A percentile compares a stretch with the other conserved stretches of the same genome.
Evolutionary conservation across 2,888 invertebrate genomes (phyloP).

Genomic region (Orthosia gothica): DNA sequence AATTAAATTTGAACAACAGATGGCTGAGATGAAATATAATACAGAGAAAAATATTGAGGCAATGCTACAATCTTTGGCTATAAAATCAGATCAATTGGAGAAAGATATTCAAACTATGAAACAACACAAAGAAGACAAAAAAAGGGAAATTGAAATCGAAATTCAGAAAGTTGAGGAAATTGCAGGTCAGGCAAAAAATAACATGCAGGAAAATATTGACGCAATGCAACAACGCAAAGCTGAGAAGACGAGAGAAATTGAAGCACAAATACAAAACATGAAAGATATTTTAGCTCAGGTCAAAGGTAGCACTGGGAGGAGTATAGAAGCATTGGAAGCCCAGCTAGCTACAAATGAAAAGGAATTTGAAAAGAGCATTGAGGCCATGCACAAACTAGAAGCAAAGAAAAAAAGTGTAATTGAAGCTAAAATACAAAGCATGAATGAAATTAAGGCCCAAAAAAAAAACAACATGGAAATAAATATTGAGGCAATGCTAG

Average conservation of each 20-base stretch:
- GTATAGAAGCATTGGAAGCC: constrained; percentile 2
- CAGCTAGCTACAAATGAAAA: neutral
- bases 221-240: constrained; percentile 2
- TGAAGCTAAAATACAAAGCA: constrained; percentile 21
- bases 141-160: neutral
- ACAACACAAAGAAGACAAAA: constrained; percentile 4
- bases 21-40: constrained; percentile 2
- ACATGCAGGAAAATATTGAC: constrained; percentile 6
- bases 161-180: constrained; percentile 15
- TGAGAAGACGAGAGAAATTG: neutral
- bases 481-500: constrained; percentile 22
- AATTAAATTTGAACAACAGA: neutral
- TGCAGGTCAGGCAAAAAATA: neutral
- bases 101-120: constrained; percentile 28
- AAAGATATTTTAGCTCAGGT: constrained; percentile 5
- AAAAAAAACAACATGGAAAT: neutral
- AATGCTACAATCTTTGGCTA: constrained; percentile 2
- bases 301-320: constrained; percentile 7
- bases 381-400: constrained; percentile 11
- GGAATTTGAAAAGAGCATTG: constrained; percentile 8
- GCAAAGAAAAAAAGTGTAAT: neutral
- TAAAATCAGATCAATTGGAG: neutral
- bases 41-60: constrained; percentile 11
- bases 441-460: constrained; percentile 4
- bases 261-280: constrained; percentile 10